Conservation (phyloP, 2,113 vertebrate genomes). For the Crotophaga sulcirostris region DNA sequence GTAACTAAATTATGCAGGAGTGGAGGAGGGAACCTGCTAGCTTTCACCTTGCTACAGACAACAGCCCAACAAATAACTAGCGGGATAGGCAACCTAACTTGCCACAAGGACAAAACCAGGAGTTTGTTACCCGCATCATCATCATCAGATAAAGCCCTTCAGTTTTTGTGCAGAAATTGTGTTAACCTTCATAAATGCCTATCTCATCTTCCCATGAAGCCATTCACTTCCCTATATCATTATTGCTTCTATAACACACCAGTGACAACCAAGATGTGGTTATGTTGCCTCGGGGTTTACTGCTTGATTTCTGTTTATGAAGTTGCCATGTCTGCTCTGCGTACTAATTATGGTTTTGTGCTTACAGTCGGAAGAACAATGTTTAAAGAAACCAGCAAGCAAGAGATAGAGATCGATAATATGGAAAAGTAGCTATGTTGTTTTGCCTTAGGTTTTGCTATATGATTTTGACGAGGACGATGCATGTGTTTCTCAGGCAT, state of each 20-base stretch:
- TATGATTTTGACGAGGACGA: not conserved
- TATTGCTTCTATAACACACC: not conserved
- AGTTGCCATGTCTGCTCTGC: not conserved
- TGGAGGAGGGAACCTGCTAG: not conserved
- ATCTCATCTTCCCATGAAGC: not conserved
- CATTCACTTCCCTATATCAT: not conserved
- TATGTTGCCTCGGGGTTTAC: not conserved
- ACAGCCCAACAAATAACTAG: not conserved
- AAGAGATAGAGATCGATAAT: not conserved
- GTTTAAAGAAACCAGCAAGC: not conserved
- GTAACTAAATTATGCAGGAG: not conserved
- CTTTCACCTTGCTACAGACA: not conserved
- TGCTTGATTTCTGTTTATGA: slow-evolving; percentile 14
- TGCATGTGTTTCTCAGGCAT: not conserved
- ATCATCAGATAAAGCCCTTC: slow-evolving; percentile 1
- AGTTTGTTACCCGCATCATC: not conserved
- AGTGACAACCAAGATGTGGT: not conserved
- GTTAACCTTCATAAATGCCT: slow-evolving; percentile 26
- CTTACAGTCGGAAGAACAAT: not conserved
- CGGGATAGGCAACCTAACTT: not conserved
- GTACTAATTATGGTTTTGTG: slow-evolving; percentile 3
- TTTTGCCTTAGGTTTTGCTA: not conserved
- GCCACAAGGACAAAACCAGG: not conserved
- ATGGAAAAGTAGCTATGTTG: not conserved
- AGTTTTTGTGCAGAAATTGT: not conserved